A percentile compares a stretch with the other conserved stretches of the same genome.
Evolutionary conservation across 92 coral and sea anemone species (phyloP).

Genomic region (Umimayanthus kanabou): DNA sequence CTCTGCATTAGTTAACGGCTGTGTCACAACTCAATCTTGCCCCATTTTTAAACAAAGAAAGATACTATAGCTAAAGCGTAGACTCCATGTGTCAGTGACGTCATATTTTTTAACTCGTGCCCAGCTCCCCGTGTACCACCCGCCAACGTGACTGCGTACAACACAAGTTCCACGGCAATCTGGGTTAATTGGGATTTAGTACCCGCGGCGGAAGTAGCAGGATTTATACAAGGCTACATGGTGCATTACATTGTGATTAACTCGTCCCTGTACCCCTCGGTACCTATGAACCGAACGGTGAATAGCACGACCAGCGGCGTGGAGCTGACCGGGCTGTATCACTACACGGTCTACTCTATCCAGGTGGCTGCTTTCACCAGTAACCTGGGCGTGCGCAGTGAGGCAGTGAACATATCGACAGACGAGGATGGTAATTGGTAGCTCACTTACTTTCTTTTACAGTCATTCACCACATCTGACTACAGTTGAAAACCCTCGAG

Average conservation of each 20-base stretch:
- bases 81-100: neutral
- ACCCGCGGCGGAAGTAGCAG: neutral
- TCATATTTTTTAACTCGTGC: neutral
- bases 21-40: neutral
- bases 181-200: constrained; percentile 31
- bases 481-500: too few relatives aligned
- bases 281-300: constrained; percentile 20
- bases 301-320: constrained; percentile 13
- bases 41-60: neutral
- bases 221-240: constrained; percentile 11
- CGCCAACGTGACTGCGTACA: constrained; percentile 26
- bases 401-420: constrained; percentile 5
- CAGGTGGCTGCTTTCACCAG: constrained; percentile 23
- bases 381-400: constrained; percentile 20
- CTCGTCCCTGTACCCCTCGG: constrained; percentile 26
- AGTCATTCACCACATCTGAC: neutral
- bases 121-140: constrained; percentile 32
- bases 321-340: constrained; percentile 13
- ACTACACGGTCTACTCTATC: constrained; percentile 17
- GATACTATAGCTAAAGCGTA: neutral
- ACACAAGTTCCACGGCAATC: constrained; percentile 29
- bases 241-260: constrained; percentile 18
- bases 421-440: constrained; percentile 23
- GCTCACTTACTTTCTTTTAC: neutral
- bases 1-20: too few relatives aligned